Evolutionary conservation across 2,888 invertebrate species (phyloP).

Genomic region (Drosophila incognita): DNA sequence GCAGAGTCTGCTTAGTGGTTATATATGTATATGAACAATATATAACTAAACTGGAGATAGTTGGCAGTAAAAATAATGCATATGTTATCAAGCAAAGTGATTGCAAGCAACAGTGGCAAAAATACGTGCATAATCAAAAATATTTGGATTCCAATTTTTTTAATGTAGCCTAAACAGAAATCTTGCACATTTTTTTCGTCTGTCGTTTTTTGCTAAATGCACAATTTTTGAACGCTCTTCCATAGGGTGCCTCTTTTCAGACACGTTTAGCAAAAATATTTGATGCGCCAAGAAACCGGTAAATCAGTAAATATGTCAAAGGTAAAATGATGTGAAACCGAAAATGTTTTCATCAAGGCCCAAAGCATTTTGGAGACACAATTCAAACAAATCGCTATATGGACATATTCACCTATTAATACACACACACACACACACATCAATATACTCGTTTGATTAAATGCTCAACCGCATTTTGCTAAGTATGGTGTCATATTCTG

Average conservation of each 20-base stretch:
- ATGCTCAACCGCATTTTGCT: slow-evolving; percentile 18
- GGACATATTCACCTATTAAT: neutral
- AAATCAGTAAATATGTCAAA: slow-evolving; percentile 26
- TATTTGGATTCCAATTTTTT: neutral
- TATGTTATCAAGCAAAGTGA: neutral
- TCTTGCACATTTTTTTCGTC: neutral
- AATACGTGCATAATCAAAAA: slow-evolving; percentile 10
- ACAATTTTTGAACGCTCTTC: neutral
- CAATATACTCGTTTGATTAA: slow-evolving; percentile 3
- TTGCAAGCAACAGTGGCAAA: neutral
- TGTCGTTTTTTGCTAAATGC: neutral
- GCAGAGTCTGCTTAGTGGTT: neutral
- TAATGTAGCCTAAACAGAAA: neutral
- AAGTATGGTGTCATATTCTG: slow-evolving; percentile 41
- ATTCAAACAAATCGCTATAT: slow-evolving; percentile 12
- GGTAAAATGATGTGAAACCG: slow-evolving; percentile 15
- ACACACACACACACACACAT: neutral
- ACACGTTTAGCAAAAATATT: slow-evolving; percentile 15
- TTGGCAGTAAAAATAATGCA: neutral
- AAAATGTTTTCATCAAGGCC: slow-evolving; percentile 15
- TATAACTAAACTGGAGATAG: neutral
- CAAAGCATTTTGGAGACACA: slow-evolving; percentile 24
- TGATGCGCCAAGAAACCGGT: slow-evolving; percentile 23
- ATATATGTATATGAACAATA: neutral
- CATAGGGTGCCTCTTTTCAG: slow-evolving; percentile 2